These are phyloP conservation scores for Ganaspis sp. DNA, from an alignment of 1,140 invertebrate genomes.

Conservation along the genomic window DNA sequence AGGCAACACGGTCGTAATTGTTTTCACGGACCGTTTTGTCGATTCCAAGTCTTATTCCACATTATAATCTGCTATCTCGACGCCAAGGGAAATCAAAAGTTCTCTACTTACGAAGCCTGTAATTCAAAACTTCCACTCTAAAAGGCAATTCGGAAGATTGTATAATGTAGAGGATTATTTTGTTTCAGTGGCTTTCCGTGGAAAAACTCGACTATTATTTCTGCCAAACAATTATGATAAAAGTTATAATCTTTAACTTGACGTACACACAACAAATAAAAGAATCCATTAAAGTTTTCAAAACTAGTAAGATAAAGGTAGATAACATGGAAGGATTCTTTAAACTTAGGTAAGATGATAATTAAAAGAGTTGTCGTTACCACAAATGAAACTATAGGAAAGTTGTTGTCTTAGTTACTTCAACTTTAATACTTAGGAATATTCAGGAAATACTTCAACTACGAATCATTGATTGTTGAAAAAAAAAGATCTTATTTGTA, in stretches of 20 bases:
- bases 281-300: too few species aligned
- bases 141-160: background rate
- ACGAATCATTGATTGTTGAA: too few species aligned
- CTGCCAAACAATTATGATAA: background rate
- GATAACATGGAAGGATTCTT: too few species aligned
- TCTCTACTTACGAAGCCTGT: constrained; percentile 3
- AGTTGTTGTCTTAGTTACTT: too few species aligned
- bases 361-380: too few species aligned
- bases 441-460: too few species aligned
- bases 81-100: constrained; percentile 21
- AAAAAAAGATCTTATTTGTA: too few species aligned
- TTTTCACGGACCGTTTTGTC: constrained; percentile 7
- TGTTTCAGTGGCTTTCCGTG: background rate
- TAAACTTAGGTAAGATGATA: too few species aligned
- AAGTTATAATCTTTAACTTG: background rate
- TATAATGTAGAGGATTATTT: background rate
- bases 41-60: constrained; percentile 12
- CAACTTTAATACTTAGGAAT: too few species aligned
- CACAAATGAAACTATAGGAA: too few species aligned
- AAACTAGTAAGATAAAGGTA: too few species aligned
- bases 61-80: constrained; percentile 1
- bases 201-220: background rate
- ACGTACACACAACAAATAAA: too few species aligned
- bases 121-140: background rate
- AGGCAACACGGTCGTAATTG: constrained; percentile 9